Conservation (phyloP, 2,888 invertebrate species). For the Nephrocerus scutellatus region DNA sequence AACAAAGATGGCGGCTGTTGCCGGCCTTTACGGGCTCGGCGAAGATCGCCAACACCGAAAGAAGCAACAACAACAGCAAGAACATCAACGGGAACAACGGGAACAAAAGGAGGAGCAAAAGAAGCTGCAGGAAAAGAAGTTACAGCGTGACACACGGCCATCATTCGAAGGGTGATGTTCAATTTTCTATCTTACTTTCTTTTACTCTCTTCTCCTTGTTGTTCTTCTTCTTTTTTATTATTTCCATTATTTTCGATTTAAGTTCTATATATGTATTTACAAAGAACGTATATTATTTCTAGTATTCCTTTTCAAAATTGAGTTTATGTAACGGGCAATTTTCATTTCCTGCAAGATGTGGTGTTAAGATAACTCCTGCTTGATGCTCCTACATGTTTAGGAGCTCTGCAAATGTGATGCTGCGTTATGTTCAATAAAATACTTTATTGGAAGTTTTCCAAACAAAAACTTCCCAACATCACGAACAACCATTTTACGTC, state of each 20-base stretch:
- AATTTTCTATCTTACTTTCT: too few species aligned
- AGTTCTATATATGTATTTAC: neutral
- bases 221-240: neutral
- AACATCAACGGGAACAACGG: slow-evolving; percentile 52
- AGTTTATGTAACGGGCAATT: too few species aligned
- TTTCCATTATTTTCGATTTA: neutral
- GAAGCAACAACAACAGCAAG: slow-evolving; percentile 50
- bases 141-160: slow-evolving; percentile 32
- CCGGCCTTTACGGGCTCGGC: slow-evolving; percentile 71
- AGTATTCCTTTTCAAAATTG: too few species aligned
- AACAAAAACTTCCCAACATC: too few species aligned
- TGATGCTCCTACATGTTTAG: too few species aligned
- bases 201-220: slow-evolving; percentile 4
- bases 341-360: too few species aligned
- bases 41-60: slow-evolving; percentile 57
- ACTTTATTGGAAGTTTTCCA: too few species aligned
- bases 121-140: slow-evolving; percentile 40
- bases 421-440: too few species aligned
- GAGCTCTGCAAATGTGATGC: too few species aligned
- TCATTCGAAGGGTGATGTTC: slow-evolving; percentile 41
- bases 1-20: slow-evolving; percentile 63
- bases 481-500: too few species aligned
- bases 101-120: slow-evolving; percentile 52
- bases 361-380: too few species aligned
- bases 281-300: too few species aligned